Evolutionary conservation across 2,888 invertebrate species (phyloP).

Genomic region (Dyspetes luteomarginatus): DNA sequence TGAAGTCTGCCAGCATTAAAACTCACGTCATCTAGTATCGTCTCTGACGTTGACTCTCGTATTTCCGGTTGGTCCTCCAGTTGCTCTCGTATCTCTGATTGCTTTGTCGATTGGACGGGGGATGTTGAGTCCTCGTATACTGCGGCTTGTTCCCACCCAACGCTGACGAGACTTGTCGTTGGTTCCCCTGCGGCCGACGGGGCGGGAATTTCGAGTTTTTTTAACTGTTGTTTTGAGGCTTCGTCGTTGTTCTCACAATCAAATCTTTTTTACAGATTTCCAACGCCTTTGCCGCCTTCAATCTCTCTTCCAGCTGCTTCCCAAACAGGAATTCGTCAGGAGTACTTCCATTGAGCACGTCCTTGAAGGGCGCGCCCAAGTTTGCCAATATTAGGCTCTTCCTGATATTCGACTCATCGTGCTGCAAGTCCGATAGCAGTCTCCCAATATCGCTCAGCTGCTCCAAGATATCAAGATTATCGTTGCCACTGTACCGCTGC

Average conservation of each 20-base stretch:
- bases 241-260: conserved; percentile 1
- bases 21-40: conserved; percentile 10
- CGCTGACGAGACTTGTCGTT: conserved; percentile 6
- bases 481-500: conserved; percentile 7
- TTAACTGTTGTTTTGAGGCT: conserved; percentile 23
- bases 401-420: not conserved
- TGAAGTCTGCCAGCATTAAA: conserved; percentile 26
- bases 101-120: conserved; percentile 6
- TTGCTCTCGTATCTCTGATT: conserved; percentile 31
- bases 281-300: conserved; percentile 7
- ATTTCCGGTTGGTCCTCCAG: conserved; percentile 29
- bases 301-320: conserved; percentile 4
- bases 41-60: conserved; percentile 14
- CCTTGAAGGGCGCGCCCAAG: not conserved
- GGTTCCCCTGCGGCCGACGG: conserved; percentile 30
- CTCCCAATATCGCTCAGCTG: conserved; percentile 19
- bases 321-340: conserved; percentile 14
- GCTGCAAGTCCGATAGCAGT: conserved; percentile 33
- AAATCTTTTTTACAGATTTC: conserved; percentile 1
- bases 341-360: not conserved
- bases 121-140: not conserved
- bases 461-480: conserved; percentile 20
- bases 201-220: conserved; percentile 51
- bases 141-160: conserved; percentile 27
- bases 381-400: not conserved